Percentiles rank a stretch among this genome's conserved stretches.
These are phyloP conservation scores for Urocolius indicus DNA, from an alignment of 2,113 vertebrate species.

Conservation along the genomic window DNA sequence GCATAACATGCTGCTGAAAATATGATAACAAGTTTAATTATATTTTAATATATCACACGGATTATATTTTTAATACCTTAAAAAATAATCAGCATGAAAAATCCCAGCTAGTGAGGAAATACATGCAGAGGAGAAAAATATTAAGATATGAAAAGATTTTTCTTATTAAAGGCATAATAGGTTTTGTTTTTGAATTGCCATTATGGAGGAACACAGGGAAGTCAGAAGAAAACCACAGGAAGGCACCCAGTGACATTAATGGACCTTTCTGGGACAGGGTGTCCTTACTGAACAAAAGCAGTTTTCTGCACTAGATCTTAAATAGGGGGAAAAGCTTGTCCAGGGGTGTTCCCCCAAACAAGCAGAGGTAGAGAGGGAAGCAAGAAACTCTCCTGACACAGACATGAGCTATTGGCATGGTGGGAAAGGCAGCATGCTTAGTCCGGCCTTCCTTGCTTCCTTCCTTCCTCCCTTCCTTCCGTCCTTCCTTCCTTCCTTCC, in stretches of 20 bases:
- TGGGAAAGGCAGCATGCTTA: not conserved
- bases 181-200: not conserved
- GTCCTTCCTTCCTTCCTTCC: not conserved
- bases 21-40: slow-evolving; percentile 37
- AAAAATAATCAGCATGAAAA: slow-evolving; percentile 43
- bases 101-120: not conserved
- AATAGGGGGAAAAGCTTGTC: not conserved
- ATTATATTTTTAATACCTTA: slow-evolving; percentile 42
- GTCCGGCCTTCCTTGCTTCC: not conserved
- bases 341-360: not conserved
- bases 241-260: not conserved
- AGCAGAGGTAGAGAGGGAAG: not conserved
- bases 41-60: not conserved
- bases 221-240: not conserved
- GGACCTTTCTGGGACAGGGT: not conserved
- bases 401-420: accelerated
- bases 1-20: not conserved
- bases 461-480: accelerated
- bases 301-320: not conserved
- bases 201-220: not conserved
- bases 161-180: not conserved
- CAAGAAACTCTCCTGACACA: not conserved
- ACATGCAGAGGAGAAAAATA: slow-evolving; percentile 30
- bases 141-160: slow-evolving; percentile 10
- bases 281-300: not conserved